Base-by-base conservation (phyloP, 2,113 vertebrate species). In the Hiodon tergisus region DNA sequence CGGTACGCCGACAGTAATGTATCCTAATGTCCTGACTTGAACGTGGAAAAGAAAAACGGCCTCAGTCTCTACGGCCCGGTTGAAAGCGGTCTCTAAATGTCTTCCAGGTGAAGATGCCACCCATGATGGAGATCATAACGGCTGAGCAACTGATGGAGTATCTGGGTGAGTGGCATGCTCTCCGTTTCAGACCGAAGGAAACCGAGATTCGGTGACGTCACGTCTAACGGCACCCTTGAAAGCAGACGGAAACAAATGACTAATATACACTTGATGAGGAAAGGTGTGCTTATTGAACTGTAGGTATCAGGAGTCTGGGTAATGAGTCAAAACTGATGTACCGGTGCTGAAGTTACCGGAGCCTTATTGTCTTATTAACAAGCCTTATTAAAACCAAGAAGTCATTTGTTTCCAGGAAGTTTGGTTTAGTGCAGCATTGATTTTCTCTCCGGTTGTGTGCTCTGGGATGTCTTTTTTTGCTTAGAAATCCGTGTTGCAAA, bases 111-210 rank as follows among this genome's bases (percentile, higher is more conserved):
- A 98, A 98, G 87, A 92, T 99, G 83, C 97, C 97, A 50, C 95
- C 97, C 3, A 98, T 98, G 97, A 98, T 99, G 93, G 97, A 99
- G 90, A 98, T 99, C 78, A 99, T 99, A 86, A 99, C 96, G 0
- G 97, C 94, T 63, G 97, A 99, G 83, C 97, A 99, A 77, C 91
- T 99, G 84, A 99, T 99, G 97, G 97, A 99, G 81, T 99, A 98
- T 89, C 92, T 99, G 71, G 97, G 97, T 99, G 82, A 91, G 94
- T 93, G 48, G n/a, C 17, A 9, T 9, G 3, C 16, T 11, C 7
- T 69, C 57, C 13, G 2, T 14, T 17, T 46, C 8, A 59, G 63
- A 14, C 55, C 51, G n/a, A 46, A 10, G 17, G 54, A 67, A 50
- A 5, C 17, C 54, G 52, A 54, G 6, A 31, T 47, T n/a, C 14